phyloP scores from a whole-genome alignment of 2,113 vertebrate genomes.

The Mola mola region DNA sequence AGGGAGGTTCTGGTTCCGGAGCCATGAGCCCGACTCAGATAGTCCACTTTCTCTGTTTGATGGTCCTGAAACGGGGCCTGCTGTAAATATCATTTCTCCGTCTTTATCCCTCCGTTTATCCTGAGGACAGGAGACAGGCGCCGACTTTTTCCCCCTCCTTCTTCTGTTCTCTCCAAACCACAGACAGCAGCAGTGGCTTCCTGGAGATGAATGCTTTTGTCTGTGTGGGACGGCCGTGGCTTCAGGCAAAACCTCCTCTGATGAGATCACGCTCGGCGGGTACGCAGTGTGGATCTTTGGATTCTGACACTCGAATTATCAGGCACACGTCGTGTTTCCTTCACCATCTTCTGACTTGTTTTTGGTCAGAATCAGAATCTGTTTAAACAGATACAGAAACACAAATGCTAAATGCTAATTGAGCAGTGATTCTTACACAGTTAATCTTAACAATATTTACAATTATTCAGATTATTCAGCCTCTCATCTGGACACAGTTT shows the following conservation, averaged over 20 bases:
- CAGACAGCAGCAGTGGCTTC: conserved; percentile 76
- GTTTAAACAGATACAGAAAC: too few species aligned
- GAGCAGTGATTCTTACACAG: too few species aligned
- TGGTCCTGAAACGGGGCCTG: conserved; percentile 83
- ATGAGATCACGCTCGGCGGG: conserved; percentile 68
- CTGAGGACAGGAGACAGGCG: conserved; percentile 72
- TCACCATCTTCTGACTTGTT: too few species aligned
- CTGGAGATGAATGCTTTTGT: conserved; percentile 82
- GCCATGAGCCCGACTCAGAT: conserved; percentile 77
- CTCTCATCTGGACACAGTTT: not conserved
- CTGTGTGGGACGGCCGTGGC: conserved; percentile 79
- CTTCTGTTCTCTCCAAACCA: conserved; percentile 69
- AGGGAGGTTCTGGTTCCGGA: conserved; percentile 68
- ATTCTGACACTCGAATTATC: too few species aligned
- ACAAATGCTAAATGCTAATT: too few species aligned
- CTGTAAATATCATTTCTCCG: conserved; percentile 78
- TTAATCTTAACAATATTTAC: too few species aligned
- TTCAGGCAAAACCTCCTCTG: conserved; percentile 72
- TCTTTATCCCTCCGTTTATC: conserved; percentile 78
- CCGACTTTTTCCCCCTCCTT: conserved; percentile 80
- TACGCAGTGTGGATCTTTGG: too few species aligned
- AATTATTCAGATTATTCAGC: too few species aligned
- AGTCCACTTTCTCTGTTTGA: conserved; percentile 82
- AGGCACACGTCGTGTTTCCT: too few species aligned
- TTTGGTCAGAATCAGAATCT: too few species aligned